These are phyloP conservation scores for Xiphophorus hellerii DNA, from an alignment of 2,113 vertebrate species.

Conservation along the genomic window DNA sequence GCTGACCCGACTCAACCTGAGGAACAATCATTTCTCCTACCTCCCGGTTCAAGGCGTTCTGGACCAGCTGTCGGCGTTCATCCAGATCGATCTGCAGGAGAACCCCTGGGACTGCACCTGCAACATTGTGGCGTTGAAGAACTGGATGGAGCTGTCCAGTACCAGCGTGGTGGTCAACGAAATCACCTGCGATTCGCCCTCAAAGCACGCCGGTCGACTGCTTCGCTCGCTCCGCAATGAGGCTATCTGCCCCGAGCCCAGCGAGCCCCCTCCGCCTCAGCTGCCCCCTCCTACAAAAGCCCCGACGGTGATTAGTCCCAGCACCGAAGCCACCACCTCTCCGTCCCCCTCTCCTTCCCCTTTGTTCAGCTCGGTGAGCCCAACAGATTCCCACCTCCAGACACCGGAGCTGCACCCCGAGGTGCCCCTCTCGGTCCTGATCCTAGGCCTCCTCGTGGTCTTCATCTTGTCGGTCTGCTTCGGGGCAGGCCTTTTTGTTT, in stretches of 20 bases:
- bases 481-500: constrained; percentile 95
- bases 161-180: constrained; percentile 94
- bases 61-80: constrained; percentile 95
- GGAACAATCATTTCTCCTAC: constrained; percentile 97
- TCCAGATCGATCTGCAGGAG: constrained; percentile 98
- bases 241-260: constrained; percentile 91
- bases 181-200: constrained; percentile 95
- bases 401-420: constrained; percentile 88
- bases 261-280: constrained; percentile 68
- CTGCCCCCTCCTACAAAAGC: constrained; percentile 79
- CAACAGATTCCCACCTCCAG: constrained; percentile 81
- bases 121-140: constrained; percentile 92
- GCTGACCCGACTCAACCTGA: constrained; percentile 93
- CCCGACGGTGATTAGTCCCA: constrained; percentile 81
- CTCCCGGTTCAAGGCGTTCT: constrained; percentile 92
- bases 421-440: constrained; percentile 95
- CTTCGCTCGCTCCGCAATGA: constrained; percentile 93
- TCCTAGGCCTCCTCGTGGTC: constrained; percentile 94
- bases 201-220: constrained; percentile 90
- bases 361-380: constrained; percentile 67
- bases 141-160: constrained; percentile 94
- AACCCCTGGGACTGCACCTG: constrained; percentile 99
- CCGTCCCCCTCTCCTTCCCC: constrained; percentile 24
- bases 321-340: constrained; percentile 77
- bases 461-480: constrained; percentile 98